Percentiles rank a stretch among this genome's conserved stretches.
Evolutionary conservation across 2,797 vertebrate genomes (phyloP).

Genomic region (Fratercula arctica): DNA sequence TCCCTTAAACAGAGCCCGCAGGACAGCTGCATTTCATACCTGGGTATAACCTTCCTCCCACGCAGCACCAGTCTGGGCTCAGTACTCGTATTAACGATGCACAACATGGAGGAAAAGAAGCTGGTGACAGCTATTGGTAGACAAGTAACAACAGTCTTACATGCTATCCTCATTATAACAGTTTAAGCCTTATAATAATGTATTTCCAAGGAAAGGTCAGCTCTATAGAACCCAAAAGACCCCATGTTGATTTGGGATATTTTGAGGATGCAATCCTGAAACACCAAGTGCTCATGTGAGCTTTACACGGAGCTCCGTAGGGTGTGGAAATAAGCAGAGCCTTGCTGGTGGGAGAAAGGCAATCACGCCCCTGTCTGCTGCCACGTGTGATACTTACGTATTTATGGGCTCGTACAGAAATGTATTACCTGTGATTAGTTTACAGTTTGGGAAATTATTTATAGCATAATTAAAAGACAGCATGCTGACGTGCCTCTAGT

Average conservation of each 20-base stretch:
- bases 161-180: rapidly evolving
- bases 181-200: not conserved
- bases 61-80: not conserved
- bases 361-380: not conserved
- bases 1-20: not conserved
- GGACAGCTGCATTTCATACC: not conserved
- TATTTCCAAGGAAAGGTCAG: not conserved
- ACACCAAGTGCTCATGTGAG: rapidly evolving
- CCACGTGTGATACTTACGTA: not conserved
- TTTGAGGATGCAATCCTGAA: not conserved
- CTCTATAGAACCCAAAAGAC: not conserved
- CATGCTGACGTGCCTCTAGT: not conserved
- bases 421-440: not conserved
- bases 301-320: not conserved
- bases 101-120: not conserved
- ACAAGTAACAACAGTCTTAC: too few relatives aligned
- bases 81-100: rapidly evolving
- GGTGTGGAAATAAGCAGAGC: not conserved
- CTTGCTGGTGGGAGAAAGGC: not conserved
- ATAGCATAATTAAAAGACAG: conserved; percentile 41
- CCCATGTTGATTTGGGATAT: not conserved
- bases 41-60: not conserved
- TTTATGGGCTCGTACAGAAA: not conserved
- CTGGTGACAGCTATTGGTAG: not conserved
- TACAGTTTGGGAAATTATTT: conserved; percentile 6